Percentiles rank a stretch among this genome's conserved stretches.
Conservation (phyloP, 2,797 vertebrate genomes). For the Micropoecilia bifurca region DNA sequence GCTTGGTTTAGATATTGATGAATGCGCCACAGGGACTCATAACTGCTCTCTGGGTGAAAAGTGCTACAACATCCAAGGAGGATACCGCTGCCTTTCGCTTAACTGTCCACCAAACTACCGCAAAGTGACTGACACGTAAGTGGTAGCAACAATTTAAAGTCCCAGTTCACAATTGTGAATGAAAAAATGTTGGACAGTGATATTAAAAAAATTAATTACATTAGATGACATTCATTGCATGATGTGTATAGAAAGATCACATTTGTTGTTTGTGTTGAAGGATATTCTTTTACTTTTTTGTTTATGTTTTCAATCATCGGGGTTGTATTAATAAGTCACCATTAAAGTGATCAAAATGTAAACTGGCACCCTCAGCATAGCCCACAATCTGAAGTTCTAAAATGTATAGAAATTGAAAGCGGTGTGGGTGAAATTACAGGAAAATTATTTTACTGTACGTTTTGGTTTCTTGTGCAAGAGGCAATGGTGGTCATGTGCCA, state of each 20-base stretch:
- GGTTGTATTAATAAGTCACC: neutral
- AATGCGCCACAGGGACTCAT: conserved; percentile 89
- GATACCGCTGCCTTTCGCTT: conserved; percentile 91
- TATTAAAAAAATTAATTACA: neutral
- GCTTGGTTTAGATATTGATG: conserved; percentile 88
- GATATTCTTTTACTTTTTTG: neutral
- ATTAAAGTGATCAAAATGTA: neutral
- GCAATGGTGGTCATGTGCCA: neutral
- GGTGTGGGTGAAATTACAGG: neutral
- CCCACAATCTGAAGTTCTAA: neutral
- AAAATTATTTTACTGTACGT: neutral
- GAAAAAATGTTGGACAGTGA: neutral
- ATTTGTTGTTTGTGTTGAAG: neutral
- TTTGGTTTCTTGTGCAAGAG: neutral
- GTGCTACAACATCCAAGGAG: conserved; percentile 94
- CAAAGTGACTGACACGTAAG: conserved; percentile 91
- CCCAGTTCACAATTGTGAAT: neutral
- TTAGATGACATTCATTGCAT: neutral
- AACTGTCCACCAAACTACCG: conserved; percentile 92
- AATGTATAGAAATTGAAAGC: neutral
- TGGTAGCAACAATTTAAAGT: conserved; percentile 18
- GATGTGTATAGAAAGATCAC: neutral
- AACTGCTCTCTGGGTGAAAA: conserved; percentile 92
- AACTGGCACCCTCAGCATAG: neutral
- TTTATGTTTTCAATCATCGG: neutral